Evolutionary conservation across 1,140 invertebrate genomes (phyloP), one percentile per base, ranked within the genome.

Genomic region (Meteorus sp.): DNA sequence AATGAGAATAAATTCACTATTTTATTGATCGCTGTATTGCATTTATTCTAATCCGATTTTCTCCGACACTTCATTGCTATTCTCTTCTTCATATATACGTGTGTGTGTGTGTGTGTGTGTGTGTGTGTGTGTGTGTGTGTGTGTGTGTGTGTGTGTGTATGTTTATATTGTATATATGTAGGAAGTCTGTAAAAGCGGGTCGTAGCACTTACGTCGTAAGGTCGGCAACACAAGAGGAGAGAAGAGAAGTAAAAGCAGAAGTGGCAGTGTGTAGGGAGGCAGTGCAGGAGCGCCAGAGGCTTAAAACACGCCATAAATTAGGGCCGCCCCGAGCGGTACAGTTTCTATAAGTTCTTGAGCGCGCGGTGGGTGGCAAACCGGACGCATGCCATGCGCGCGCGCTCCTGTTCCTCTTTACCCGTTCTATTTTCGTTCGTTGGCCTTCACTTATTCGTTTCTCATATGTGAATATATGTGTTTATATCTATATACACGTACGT

Each of bases 291-390:
- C n/a, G n/a, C n/a, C n/a, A 23, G 41, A 29, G 22, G 53, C 33
- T 53, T 53, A 53, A 35, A 53, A 53, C 35, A 37, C 22, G 35
- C 20, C 33, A 53, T 53, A 53, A 53, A 53, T 53, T 53, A 53
- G 35, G 35, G 27, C 31, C 50, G 51, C 35, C 35, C 33, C 20
- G 23, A 43, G 39, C 39, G 52, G 39, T 29, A 44, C 52, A 55
- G 25, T 55, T 55, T 39, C 39, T 43, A 44, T 27, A 47, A 56
- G 27, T 47, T 56, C 54, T 56, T 56, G 4, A 33, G 47, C 41
- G 27, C 44, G 6, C 33, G 23, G 41, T 56, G 54, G 54, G 54
- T 56, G 54, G 54, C 19, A 56, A 47, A 47, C 43, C 54, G 43
- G 54, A 56, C 53, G 53, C 25, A 55, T 56, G 54, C 54, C 31